Percentiles rank a stretch among this genome's conserved stretches.
phyloP scores from a whole-genome alignment of 2,888 invertebrate genomes.

The Brachypterus glaber region DNA sequence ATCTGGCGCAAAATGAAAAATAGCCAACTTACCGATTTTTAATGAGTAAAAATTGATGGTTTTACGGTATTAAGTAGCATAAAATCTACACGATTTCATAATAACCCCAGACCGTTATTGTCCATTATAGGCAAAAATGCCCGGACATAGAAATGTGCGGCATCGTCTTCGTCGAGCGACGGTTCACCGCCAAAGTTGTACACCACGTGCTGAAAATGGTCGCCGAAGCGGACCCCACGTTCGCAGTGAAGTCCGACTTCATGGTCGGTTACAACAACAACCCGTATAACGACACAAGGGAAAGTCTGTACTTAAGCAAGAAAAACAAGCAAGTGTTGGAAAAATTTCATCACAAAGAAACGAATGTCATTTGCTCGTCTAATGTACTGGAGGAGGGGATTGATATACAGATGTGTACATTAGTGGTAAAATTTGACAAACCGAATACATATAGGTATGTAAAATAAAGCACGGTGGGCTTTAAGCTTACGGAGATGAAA shows the following conservation, averaged over 20 bases:
- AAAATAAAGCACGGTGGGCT: too few species aligned
- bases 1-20: too few species aligned
- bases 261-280: conserved; percentile 58
- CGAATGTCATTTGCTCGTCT: conserved; percentile 62
- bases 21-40: too few species aligned
- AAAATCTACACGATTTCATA: too few species aligned
- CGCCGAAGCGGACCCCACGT: conserved; percentile 41
- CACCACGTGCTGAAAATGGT: conserved; percentile 55
- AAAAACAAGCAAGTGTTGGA: conserved; percentile 46
- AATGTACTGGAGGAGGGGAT: conserved; percentile 86
- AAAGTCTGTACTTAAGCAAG: conserved; percentile 41
- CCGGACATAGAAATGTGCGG: conserved; percentile 54
- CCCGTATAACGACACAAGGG: conserved; percentile 49
- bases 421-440: conserved; percentile 66
- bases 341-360: conserved; percentile 48
- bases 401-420: conserved; percentile 72
- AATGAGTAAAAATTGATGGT: too few species aligned
- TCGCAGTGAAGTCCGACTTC: conserved; percentile 59
- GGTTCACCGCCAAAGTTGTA: conserved; percentile 68
- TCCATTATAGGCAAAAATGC: too few species aligned
- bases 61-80: too few species aligned
- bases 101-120: too few species aligned
- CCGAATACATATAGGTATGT: conserved; percentile 59
- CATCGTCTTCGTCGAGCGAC: conserved; percentile 62
- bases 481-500: too few species aligned